Evolutionary conservation across 2,113 vertebrate species (phyloP).

Genomic region (Podiceps cristatus): DNA sequence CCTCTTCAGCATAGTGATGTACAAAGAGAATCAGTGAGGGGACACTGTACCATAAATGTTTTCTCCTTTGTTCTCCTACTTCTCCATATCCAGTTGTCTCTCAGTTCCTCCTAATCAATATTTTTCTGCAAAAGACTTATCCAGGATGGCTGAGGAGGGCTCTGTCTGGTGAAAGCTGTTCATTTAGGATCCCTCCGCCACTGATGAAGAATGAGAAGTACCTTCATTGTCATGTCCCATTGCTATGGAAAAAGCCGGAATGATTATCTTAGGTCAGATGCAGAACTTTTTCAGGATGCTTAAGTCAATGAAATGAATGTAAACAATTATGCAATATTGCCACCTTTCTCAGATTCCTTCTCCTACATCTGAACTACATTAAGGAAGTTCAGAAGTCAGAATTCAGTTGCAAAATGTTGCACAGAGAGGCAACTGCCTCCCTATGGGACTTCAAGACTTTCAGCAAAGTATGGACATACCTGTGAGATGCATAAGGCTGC

Average conservation of each 20-base stretch:
- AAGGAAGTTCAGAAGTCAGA: not conserved
- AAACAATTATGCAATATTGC: not conserved
- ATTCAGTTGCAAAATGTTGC: not conserved
- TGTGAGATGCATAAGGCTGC: not conserved
- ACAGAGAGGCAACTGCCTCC: not conserved
- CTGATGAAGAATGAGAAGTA: not conserved
- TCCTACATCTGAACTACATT: not conserved
- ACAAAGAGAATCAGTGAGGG: not conserved
- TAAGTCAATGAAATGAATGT: not conserved
- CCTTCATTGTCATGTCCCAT: not conserved
- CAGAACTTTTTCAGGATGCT: not conserved
- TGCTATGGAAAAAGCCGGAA: not conserved
- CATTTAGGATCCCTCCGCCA: not conserved
- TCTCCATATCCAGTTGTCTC: not conserved
- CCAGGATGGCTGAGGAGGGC: not conserved
- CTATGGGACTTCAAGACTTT: not conserved
- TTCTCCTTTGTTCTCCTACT: not conserved
- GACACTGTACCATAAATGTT: not conserved
- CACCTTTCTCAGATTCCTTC: not conserved
- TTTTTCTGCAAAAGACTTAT: not conserved
- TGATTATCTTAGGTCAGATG: not conserved
- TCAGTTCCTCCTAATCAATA: not conserved
- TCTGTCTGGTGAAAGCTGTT: not conserved
- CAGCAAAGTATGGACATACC: not conserved
- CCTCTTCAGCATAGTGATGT: not conserved